phyloP scores from a whole-genome alignment of 2,113 vertebrate species.

The Corythornis vintsioides region DNA sequence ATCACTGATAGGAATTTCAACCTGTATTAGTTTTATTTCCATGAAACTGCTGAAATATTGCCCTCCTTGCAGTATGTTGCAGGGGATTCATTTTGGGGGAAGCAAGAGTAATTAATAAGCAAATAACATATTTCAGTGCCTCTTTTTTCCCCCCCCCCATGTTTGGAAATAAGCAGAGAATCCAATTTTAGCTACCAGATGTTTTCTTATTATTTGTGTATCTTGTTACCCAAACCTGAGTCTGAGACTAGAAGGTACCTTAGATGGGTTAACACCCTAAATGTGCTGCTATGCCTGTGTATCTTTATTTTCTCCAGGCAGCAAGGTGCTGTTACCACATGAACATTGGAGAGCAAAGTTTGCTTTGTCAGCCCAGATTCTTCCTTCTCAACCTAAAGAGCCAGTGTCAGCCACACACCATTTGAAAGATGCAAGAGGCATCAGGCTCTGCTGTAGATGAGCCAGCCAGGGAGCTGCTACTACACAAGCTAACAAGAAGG shows the following conservation, averaged over 20 bases:
- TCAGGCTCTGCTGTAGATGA: slow-evolving; percentile 12
- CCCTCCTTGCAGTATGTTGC: not conserved
- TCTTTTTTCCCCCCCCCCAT: not conserved
- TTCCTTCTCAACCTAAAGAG: not conserved
- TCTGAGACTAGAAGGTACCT: not conserved
- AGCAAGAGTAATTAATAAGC: not conserved
- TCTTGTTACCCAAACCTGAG: not conserved
- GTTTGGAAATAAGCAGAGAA: not conserved
- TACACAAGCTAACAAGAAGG: not conserved
- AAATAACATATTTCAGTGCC: not conserved
- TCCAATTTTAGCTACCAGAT: not conserved
- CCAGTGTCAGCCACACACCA: not conserved
- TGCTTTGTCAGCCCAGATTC: not conserved
- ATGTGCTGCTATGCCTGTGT: not conserved
- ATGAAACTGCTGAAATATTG: not conserved
- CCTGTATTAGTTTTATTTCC: not conserved
- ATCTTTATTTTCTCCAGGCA: not conserved
- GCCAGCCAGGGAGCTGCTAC: not conserved
- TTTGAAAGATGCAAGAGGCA: not conserved
- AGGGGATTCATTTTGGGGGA: not conserved
- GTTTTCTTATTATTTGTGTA: not conserved
- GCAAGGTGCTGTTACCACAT: not conserved
- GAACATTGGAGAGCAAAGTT: not conserved
- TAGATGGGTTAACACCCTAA: not conserved
- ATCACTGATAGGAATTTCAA: not conserved